Percentiles rank a stretch among this genome's conserved stretches.
Conservation (phyloP, 2,113 vertebrate genomes). For the Chaenocephalus aceratus region DNA sequence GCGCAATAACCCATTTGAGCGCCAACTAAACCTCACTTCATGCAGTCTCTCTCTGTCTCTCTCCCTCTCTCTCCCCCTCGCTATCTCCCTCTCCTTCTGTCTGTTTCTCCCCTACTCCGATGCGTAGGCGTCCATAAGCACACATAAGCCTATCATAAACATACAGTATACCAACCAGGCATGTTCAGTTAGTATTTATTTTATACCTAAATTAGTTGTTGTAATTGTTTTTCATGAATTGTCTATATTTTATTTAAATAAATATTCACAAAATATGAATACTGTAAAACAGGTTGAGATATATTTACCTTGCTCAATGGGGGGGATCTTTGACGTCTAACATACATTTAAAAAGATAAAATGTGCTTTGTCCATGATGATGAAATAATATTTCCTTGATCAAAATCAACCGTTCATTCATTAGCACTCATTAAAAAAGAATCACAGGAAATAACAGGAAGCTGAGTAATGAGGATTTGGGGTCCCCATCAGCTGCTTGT, state of each 20-base stretch:
- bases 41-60: constrained; percentile 13
- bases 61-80: background rate
- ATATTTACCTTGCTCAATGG: background rate
- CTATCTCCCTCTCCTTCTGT: constrained; percentile 11
- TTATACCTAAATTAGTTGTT: background rate
- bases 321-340: background rate
- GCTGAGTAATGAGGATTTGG: constrained; percentile 7
- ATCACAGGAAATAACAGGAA: background rate
- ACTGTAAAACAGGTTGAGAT: background rate
- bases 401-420: background rate
- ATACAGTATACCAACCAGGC: background rate
- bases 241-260: background rate
- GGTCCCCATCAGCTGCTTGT: background rate
- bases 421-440: background rate
- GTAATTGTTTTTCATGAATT: background rate
- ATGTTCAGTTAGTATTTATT: constrained; percentile 4
- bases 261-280: background rate
- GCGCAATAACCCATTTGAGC: constrained; percentile 71
- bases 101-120: constrained; percentile 2
- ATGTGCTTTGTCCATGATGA: background rate
- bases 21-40: constrained; percentile 50
- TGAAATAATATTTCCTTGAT: background rate
- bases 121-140: constrained; percentile 59
- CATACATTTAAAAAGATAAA: background rate
- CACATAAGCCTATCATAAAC: constrained; percentile 26